These are phyloP conservation scores for Panopea generosa DNA, from an alignment of 2,888 invertebrate species.

Conservation along the genomic window DNA sequence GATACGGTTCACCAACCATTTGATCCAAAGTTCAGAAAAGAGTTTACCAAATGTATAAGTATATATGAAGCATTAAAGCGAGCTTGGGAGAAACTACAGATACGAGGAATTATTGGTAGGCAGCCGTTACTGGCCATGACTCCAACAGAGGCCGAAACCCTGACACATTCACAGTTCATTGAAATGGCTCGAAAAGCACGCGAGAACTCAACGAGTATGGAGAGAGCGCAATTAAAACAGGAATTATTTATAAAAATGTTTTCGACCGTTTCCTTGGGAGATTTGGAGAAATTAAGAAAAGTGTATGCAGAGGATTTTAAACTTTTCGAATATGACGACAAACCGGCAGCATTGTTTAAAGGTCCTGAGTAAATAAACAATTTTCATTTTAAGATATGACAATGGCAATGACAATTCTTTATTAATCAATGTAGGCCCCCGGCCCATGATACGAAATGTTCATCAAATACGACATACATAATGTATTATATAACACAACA, in stretches of 20 bases:
- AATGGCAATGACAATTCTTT: too few species aligned
- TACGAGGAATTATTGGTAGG: constrained; percentile 67
- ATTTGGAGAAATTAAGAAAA: constrained; percentile 51
- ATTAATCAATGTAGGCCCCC: too few species aligned
- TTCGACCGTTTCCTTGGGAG: constrained; percentile 42
- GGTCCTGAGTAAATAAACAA: too few species aligned
- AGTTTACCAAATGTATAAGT: constrained; percentile 65
- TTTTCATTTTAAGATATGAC: too few species aligned
- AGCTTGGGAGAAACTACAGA: constrained; percentile 70
- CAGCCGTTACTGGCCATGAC: constrained; percentile 46
- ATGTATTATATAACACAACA: too few species aligned
- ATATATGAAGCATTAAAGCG: constrained; percentile 59
- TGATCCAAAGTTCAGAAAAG: constrained; percentile 55
- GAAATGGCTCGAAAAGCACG: constrained; percentile 42
- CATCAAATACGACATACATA: too few species aligned
- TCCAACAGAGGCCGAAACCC: constrained; percentile 6
- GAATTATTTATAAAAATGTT: constrained; percentile 63
- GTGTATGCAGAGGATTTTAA: constrained; percentile 68
- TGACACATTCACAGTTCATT: constrained; percentile 43
- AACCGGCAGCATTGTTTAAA: constrained; percentile 12
- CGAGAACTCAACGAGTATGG: constrained; percentile 24
- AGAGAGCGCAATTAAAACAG: constrained; percentile 53
- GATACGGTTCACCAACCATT: constrained; percentile 62
- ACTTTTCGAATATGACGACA: constrained; percentile 67
- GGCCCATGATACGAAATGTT: too few species aligned